A percentile compares a stretch with the other conserved stretches of the same genome.
Conservation (phyloP, 2,113 vertebrate species). For the Orthonyx spaldingii region DNA sequence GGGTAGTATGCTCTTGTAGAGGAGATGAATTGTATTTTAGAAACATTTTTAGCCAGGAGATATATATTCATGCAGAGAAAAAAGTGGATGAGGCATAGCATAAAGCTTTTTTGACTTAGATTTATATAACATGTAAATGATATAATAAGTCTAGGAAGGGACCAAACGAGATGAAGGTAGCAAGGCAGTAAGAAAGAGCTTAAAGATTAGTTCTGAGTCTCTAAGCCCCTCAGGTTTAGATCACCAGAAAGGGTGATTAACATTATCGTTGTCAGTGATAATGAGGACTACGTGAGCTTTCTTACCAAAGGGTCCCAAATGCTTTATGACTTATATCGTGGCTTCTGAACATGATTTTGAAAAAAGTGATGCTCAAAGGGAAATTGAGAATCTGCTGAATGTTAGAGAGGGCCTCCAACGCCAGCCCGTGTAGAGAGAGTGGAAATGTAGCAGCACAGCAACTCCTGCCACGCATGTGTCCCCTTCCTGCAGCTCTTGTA, state of each 20-base stretch:
- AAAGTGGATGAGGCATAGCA: neutral
- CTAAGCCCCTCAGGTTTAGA: neutral
- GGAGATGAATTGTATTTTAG: neutral
- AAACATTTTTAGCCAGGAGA: neutral
- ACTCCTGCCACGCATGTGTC: fast-evolving
- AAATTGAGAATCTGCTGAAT: neutral
- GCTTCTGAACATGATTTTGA: neutral
- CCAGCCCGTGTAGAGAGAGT: neutral
- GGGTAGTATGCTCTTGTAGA: neutral
- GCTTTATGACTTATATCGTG: neutral
- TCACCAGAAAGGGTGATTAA: neutral
- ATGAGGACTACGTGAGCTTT: fast-evolving
- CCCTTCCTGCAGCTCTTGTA: neutral
- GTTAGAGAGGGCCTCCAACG: neutral
- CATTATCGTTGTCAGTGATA: neutral
- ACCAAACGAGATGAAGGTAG: neutral
- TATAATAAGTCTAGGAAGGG: neutral
- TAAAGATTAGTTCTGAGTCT: neutral
- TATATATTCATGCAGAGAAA: neutral
- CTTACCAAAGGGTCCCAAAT: neutral
- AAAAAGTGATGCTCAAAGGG: neutral
- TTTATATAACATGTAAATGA: neutral
- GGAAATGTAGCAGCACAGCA: neutral
- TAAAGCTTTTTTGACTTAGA: neutral
- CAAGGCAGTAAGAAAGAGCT: neutral